Evolutionary conservation across 2,797 vertebrate species (phyloP).

Genomic region (Alosa sapidissima): DNA sequence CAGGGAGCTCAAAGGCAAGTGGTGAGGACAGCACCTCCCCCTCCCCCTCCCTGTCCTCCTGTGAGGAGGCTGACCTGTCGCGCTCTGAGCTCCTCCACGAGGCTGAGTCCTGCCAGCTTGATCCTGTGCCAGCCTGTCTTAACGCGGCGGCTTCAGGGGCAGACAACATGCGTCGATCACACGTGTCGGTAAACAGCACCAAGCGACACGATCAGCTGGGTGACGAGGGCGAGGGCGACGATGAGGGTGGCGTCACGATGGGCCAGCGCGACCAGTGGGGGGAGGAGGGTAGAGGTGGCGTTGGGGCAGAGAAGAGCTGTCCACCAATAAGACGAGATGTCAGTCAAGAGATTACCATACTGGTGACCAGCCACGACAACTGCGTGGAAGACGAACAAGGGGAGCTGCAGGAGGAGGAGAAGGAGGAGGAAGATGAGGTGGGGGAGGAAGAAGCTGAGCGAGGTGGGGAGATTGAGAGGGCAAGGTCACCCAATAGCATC

Average conservation of each 20-base stretch:
- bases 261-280: not conserved
- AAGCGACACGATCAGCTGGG: not conserved
- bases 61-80: not conserved
- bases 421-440: not conserved
- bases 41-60: not conserved
- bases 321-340: slow-evolving; percentile 41
- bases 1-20: slow-evolving; percentile 44
- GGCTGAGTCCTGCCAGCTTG: not conserved
- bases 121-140: not conserved
- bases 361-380: slow-evolving; percentile 72
- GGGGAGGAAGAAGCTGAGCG: not conserved
- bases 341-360: slow-evolving; percentile 77
- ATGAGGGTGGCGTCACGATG: not conserved
- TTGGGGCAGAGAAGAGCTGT: slow-evolving; percentile 40
- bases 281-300: not conserved
- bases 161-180: slow-evolving; percentile 37
- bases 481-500: not conserved
- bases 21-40: not conserved
- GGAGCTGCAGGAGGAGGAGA: slow-evolving; percentile 31
- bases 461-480: not conserved
- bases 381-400: slow-evolving; percentile 40
- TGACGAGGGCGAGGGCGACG: not conserved
- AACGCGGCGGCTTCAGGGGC: slow-evolving; percentile 32
- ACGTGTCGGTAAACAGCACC: slow-evolving; percentile 30
- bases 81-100: not conserved